phyloP scores from a whole-genome alignment of 2,113 vertebrate genomes.

The Electrona antarctica region DNA sequence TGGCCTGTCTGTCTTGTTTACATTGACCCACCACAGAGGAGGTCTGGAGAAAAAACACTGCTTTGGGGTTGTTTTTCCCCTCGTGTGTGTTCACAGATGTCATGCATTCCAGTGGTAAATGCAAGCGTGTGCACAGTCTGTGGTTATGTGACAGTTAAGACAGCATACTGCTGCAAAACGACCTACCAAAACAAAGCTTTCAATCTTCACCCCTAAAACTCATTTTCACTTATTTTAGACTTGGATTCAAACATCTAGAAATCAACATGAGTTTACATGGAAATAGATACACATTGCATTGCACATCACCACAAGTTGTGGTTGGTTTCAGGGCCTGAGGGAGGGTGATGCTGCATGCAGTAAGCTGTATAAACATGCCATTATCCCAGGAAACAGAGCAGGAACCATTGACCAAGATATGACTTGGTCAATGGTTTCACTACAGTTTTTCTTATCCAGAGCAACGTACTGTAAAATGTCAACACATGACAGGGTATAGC shows the following conservation, averaged over 20 bases:
- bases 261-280: slow-evolving; percentile 27
- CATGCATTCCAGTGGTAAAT: slow-evolving; percentile 36
- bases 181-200: slow-evolving; percentile 26
- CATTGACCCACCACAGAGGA: neutral
- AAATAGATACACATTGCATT: slow-evolving; percentile 23
- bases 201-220: slow-evolving; percentile 26
- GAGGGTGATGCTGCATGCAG: neutral
- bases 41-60: neutral
- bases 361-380: neutral
- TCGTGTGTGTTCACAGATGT: slow-evolving; percentile 22
- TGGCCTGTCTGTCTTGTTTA: slow-evolving; percentile 22
- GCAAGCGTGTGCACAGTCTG: slow-evolving; percentile 24
- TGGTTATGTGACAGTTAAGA: slow-evolving; percentile 32
- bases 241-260: slow-evolving; percentile 34
- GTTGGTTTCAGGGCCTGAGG: too few species aligned
- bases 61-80: slow-evolving; percentile 16
- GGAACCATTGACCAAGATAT: too few species aligned
- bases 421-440: too few species aligned
- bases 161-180: neutral
- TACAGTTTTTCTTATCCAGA: too few species aligned
- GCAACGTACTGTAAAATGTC: too few species aligned
- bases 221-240: neutral
- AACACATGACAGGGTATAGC: too few species aligned
- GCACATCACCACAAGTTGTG: neutral
- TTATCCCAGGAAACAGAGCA: too few species aligned